Percentiles rank a stretch among this genome's conserved stretches.
phyloP scores from a whole-genome alignment of 2,888 invertebrate genomes.

The Coelogynopora nodosa region DNA sequence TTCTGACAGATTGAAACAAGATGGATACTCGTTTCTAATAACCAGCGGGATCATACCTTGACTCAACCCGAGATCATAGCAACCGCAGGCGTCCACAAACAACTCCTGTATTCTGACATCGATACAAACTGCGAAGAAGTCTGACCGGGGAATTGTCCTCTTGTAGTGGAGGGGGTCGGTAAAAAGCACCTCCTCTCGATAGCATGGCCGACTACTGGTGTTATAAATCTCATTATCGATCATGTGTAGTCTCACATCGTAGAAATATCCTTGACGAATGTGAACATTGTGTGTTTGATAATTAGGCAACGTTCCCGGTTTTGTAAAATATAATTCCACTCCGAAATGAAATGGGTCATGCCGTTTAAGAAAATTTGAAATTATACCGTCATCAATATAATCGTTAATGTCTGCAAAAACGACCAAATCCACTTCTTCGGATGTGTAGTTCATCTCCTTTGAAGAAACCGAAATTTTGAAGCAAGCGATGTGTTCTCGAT shows the following conservation, averaged over 20 bases:
- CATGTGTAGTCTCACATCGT: not conserved
- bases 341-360: not conserved
- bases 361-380: not conserved
- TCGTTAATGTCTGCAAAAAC: not conserved
- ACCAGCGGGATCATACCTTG: not conserved
- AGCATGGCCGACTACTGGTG: not conserved
- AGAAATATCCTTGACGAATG: not conserved
- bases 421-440: not conserved
- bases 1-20: not conserved
- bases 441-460: not conserved
- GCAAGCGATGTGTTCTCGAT: not conserved
- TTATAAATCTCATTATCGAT: not conserved
- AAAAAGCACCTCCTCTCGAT: not conserved
- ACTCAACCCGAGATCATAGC: not conserved
- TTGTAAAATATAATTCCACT: not conserved
- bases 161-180: not conserved
- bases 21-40: not conserved
- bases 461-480: not conserved
- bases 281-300: not conserved
- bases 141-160: not conserved
- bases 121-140: not conserved
- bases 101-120: not conserved
- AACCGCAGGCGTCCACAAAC: not conserved
- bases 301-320: not conserved
- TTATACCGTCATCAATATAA: not conserved